phyloP scores from a whole-genome alignment of 2,888 invertebrate genomes.

The Rhabditoides inermis region DNA sequence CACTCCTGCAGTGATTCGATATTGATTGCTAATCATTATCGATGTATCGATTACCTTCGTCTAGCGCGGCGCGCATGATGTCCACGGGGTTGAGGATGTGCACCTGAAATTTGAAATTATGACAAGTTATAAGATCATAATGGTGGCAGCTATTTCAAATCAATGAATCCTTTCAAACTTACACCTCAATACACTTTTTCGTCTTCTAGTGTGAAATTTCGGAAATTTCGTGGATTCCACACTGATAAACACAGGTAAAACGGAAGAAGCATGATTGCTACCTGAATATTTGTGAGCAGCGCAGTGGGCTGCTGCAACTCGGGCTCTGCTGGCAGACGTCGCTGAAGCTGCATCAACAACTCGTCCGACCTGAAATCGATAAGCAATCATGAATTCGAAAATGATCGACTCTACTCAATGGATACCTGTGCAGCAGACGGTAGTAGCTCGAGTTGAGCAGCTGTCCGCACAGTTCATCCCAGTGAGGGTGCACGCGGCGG shows the following conservation, averaged over 20 bases:
- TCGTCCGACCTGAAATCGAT: constrained; percentile 25
- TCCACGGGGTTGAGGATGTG: constrained; percentile 49
- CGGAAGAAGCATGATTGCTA: too few relatives aligned
- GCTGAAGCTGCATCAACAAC: constrained; percentile 29
- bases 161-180: not conserved
- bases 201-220: not conserved
- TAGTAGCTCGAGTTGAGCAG: constrained; percentile 46
- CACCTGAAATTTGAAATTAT: constrained; percentile 26
- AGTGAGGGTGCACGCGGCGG: constrained; percentile 46
- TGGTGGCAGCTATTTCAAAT: not conserved
- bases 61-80: constrained; percentile 45
- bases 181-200: not conserved
- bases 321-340: constrained; percentile 24
- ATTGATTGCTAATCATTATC: not conserved
- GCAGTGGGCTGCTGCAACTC: constrained; percentile 32
- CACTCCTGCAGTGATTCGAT: constrained; percentile 28
- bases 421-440: constrained; percentile 26
- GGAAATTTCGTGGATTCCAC: not conserved
- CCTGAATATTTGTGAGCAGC: constrained; percentile 37
- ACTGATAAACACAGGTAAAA: too few relatives aligned
- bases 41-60: constrained; percentile 34
- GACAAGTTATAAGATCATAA: not conserved
- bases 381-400: not conserved
- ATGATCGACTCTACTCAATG: not conserved
- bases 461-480: constrained; percentile 49